Evolutionary conservation across 1,140 invertebrate species (phyloP).

Genomic region (Zeugodacus cucurbitae): DNA sequence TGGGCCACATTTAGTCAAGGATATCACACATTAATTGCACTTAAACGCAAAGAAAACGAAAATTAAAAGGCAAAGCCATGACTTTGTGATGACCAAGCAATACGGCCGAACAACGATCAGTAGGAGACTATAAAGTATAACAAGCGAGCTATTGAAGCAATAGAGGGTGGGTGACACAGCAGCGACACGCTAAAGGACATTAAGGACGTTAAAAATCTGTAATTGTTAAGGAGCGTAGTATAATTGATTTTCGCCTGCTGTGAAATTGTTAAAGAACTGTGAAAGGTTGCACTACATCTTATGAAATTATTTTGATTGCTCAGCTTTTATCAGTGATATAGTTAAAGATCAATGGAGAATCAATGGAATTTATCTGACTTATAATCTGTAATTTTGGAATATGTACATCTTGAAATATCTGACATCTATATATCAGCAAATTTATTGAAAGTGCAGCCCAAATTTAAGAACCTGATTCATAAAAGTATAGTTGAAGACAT

Average conservation of each 20-base stretch:
- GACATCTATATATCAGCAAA: too few relatives aligned
- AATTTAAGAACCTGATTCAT: too few relatives aligned
- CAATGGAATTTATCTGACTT: too few relatives aligned
- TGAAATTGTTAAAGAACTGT: conserved; percentile 25
- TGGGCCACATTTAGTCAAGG: conserved; percentile 18
- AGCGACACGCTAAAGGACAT: background rate
- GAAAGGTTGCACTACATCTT: too few relatives aligned
- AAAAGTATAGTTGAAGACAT: too few relatives aligned
- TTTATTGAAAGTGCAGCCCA: too few relatives aligned
- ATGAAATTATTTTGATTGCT: too few relatives aligned
- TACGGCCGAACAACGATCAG: background rate
- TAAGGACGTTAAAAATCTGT: background rate
- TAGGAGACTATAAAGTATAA: background rate
- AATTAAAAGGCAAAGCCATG: conserved; percentile 10
- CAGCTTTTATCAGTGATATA: too few relatives aligned
- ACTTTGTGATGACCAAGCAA: conserved; percentile 6
- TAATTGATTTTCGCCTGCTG: conserved; percentile 30
- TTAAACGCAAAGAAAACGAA: conserved; percentile 36
- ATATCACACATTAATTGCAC: conserved; percentile 37
- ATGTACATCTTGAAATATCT: too few relatives aligned
- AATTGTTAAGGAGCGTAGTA: conserved; percentile 21
- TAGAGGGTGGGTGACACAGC: background rate
- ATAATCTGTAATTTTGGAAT: too few relatives aligned
- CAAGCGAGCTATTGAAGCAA: background rate
- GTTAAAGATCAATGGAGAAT: too few relatives aligned